Conservation (phyloP, 2,113 vertebrate genomes). For the Cranoglanis bouderius region DNA sequence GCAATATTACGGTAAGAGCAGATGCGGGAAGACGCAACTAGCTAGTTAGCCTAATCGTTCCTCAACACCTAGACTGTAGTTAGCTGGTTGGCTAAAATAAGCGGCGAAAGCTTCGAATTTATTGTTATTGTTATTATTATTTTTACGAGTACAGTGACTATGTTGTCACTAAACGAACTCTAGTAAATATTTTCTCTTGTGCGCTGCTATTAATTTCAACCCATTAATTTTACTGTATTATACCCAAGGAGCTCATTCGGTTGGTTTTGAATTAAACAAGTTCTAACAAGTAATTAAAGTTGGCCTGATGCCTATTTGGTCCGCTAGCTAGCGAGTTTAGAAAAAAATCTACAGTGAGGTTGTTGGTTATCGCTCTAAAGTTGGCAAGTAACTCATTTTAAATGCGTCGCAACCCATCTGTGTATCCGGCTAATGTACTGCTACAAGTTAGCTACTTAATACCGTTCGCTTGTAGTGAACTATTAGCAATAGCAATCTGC, state of each 20-base stretch:
- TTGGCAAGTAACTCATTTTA: background rate
- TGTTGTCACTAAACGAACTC: background rate
- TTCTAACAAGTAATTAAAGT: conserved; percentile 4
- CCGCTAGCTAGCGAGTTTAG: background rate
- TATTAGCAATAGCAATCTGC: background rate
- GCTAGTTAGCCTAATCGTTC: conserved; percentile 2
- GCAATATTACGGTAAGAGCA: conserved; percentile 90
- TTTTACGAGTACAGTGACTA: background rate
- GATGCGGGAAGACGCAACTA: background rate
- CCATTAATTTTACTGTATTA: background rate
- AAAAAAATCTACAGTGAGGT: background rate
- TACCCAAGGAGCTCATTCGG: background rate
- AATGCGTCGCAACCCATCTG: background rate
- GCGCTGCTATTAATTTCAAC: background rate
- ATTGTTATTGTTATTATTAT: too few relatives aligned
- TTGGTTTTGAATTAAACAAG: background rate
- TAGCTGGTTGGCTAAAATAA: conserved; percentile 10
- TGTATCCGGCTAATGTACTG: background rate
- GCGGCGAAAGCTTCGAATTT: background rate
- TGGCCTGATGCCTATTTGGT: background rate
- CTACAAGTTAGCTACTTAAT: background rate
- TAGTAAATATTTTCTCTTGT: too few relatives aligned
- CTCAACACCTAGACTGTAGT: background rate
- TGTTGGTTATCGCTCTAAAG: background rate
- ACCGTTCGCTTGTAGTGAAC: background rate